Conservation (phyloP, 2,797 vertebrate genomes). For the Nasua narica region DNA sequence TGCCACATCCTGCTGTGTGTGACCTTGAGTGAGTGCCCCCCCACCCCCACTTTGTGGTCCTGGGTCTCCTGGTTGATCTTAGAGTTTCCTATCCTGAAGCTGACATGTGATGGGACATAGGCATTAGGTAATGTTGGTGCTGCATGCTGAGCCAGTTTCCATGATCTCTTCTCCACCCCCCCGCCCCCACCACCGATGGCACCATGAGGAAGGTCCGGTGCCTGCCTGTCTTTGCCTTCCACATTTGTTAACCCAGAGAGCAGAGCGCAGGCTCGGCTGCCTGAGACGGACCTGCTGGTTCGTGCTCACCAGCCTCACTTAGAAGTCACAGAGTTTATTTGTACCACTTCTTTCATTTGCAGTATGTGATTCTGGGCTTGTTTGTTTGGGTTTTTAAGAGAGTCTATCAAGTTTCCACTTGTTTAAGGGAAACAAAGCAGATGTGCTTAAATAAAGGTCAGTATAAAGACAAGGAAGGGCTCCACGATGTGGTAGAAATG, state of each 20-base stretch:
- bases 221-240: background rate
- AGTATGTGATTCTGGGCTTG: background rate
- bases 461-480: background rate
- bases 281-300: fast-evolving
- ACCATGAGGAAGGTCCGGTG: background rate
- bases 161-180: background rate
- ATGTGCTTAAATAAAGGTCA: background rate
- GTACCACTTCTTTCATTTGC: background rate
- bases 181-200: fast-evolving
- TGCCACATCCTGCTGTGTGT: background rate
- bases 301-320: fast-evolving
- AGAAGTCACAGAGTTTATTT: background rate
- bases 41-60: background rate
- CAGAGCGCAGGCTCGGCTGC: fast-evolving
- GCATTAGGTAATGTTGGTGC: too few relatives aligned
- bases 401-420: background rate
- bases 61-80: background rate
- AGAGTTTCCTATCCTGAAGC: background rate
- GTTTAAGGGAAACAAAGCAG: background rate
- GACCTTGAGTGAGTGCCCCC: background rate
- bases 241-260: background rate
- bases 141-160: background rate
- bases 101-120: background rate
- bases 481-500: background rate
- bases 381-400: background rate